Base-by-base conservation (phyloP, 2,113 vertebrate genomes). In the Theristicus caerulescens region DNA sequence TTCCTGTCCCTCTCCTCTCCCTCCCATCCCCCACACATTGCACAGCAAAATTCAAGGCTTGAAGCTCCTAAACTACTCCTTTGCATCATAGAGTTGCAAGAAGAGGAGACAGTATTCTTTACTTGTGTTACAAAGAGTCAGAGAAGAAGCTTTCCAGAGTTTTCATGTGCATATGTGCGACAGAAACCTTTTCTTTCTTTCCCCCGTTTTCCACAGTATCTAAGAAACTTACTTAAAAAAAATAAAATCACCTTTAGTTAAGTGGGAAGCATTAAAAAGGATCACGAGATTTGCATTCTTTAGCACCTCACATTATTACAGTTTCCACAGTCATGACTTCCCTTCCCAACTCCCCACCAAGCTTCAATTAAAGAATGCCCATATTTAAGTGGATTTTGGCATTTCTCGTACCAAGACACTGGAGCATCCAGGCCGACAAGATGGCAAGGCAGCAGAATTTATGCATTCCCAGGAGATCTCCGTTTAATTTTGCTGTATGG, bases 251-350 rank as follows among this genome's bases (percentile, higher is more conserved):
- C 77, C 65, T 89, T 95, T 31, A 82, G 73, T 66, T 92, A 82
- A 89, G 70, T 21, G 59, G 71, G 27, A 92, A 94, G 94, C 82
- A 95, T 90, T 93, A 93, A 93, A 90, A 96, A 81, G 91, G 93
- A 96, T 92, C n/a, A 67, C 12, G 70, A 88, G 87, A 91, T 90
- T 90, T 90, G 42, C 64, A 86, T 82, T 77, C 91, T 87, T 95
- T 20, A 95, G 89, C 81, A 87, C 32, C 62, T 91, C 78, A 62
- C 74, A 90, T 89, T 88, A 90, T 26, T 49, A 31, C 22, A 44
- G 67, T 91, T 94, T 93, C 91, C 86, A 76, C 25, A 79, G 54
- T n/a, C 26, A 3, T 5, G 13, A 54, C 27, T 65, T 71, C 72
- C 61, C 72, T 38, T 84, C 69, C 61, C 65, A 93, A 22, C 44